Percentiles rank a stretch among this genome's conserved stretches.
Evolutionary conservation across 2,113 vertebrate genomes (phyloP).

Genomic region (Emberiza fucata): DNA sequence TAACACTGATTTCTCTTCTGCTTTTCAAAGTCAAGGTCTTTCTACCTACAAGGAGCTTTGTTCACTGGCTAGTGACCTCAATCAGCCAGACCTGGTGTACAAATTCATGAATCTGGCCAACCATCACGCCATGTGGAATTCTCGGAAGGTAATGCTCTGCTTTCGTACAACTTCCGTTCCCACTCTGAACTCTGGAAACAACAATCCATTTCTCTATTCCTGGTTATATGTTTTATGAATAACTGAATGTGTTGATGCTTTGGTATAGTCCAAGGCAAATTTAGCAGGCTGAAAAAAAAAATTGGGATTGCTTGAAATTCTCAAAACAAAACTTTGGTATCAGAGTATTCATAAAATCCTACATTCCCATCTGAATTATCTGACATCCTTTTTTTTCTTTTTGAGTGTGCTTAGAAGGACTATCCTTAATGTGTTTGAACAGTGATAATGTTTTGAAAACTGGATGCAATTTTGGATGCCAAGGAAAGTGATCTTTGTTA

Average conservation of each 20-base stretch:
- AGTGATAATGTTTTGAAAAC: neutral
- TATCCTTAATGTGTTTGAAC: neutral
- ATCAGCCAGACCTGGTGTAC: conserved; percentile 96
- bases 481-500: neutral
- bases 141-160: conserved; percentile 85
- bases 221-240: neutral
- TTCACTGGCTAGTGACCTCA: conserved; percentile 95
- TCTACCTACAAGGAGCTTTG: conserved; percentile 98
- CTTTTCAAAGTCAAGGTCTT: conserved; percentile 85
- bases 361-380: neutral
- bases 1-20: neutral
- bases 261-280: neutral
- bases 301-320: neutral
- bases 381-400: neutral
- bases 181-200: neutral
- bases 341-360: neutral
- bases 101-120: conserved; percentile 99
- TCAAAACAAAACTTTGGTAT: neutral
- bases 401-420: neutral
- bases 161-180: neutral
- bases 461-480: neutral
- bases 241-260: neutral
- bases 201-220: neutral
- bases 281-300: neutral
- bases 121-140: conserved; percentile 99